Conservation (phyloP, 1,140 invertebrate species). For the Drosophila subobscura region DNA sequence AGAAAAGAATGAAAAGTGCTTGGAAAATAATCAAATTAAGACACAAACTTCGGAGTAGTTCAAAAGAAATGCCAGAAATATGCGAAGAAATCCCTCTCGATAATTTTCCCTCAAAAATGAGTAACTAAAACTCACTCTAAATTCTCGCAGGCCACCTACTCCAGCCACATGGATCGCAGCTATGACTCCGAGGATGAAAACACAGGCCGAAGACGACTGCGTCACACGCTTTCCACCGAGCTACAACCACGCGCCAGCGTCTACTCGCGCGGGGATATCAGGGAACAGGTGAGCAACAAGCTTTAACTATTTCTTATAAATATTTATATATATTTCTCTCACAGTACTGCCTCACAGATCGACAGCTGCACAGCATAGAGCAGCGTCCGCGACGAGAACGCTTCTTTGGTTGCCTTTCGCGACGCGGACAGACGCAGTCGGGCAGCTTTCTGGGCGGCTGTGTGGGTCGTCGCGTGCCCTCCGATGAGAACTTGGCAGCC, state of each 20-base stretch:
- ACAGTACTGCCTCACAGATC: slow-evolving; percentile 96
- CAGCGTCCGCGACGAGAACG: slow-evolving; percentile 88
- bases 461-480: slow-evolving; percentile 91
- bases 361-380: slow-evolving; percentile 94
- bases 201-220: slow-evolving; percentile 86
- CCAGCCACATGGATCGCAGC: slow-evolving; percentile 86
- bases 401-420: slow-evolving; percentile 93
- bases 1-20: not conserved
- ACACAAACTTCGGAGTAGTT: not conserved
- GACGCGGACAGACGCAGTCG: slow-evolving; percentile 63
- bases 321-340: slow-evolving; percentile 3
- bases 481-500: slow-evolving; percentile 92
- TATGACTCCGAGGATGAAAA: slow-evolving; percentile 90
- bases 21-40: not conserved
- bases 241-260: slow-evolving; percentile 86
- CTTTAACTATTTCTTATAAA: not conserved
- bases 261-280: slow-evolving; percentile 94
- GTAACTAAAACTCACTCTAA: not conserved
- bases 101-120: not conserved
- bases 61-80: not conserved
- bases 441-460: slow-evolving; percentile 90
- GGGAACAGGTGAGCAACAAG: slow-evolving; percentile 84
- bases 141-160: slow-evolving; percentile 85
- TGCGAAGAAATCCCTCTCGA: not conserved
- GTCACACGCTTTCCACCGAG: slow-evolving; percentile 85